These are phyloP conservation scores for Puffinus mauretanicus DNA, from an alignment of 2,113 vertebrate species.

Conservation along the genomic window DNA sequence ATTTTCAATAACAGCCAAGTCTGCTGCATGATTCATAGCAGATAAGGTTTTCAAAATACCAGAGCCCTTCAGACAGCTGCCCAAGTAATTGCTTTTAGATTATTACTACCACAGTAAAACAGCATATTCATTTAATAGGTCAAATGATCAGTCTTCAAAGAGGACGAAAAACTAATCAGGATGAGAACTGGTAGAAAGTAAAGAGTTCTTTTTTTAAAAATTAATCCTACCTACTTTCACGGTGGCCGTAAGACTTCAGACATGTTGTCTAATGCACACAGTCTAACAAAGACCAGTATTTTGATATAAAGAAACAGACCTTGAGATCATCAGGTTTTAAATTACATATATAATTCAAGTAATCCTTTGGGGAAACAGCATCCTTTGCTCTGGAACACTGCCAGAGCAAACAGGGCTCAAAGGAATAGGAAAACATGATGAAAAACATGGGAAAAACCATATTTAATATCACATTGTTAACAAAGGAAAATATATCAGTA, in stretches of 20 bases:
- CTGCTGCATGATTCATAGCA: background rate
- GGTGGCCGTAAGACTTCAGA: background rate
- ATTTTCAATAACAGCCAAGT: background rate
- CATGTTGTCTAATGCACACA: background rate
- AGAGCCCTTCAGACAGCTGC: background rate
- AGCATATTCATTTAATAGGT: slow-evolving; percentile 1
- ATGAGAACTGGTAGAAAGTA: background rate
- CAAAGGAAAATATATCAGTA: background rate
- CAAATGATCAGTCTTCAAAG: background rate
- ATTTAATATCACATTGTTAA: background rate
- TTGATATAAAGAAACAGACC: background rate
- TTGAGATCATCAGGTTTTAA: background rate
- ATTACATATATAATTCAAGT: background rate
- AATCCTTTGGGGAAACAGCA: background rate
- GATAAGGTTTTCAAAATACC: slow-evolving; percentile 18
- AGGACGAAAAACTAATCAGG: slow-evolving; percentile 8
- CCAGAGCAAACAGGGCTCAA: background rate
- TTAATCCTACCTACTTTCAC: background rate
- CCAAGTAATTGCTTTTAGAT: background rate
- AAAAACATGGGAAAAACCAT: background rate
- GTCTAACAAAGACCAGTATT: background rate
- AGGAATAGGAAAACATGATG: background rate
- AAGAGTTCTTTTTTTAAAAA: background rate
- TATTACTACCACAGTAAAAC: background rate
- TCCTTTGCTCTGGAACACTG: background rate